phyloP scores from a whole-genome alignment of 2,113 vertebrate species.

The Chamaea fasciata region DNA sequence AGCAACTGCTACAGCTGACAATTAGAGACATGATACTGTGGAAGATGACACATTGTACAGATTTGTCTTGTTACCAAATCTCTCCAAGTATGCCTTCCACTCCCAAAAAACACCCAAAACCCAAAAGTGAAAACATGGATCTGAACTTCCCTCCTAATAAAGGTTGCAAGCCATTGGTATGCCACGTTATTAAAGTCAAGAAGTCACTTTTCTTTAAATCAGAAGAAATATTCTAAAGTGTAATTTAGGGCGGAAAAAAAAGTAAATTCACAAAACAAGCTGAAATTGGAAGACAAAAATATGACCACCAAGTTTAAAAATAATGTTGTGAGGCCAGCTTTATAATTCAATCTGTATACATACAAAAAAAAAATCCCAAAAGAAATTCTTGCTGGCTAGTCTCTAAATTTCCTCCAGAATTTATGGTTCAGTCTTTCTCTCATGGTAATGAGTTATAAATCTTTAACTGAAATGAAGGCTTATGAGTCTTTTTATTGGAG shows the following conservation, averaged over 20 bases:
- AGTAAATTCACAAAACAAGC: background rate
- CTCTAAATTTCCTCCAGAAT: background rate
- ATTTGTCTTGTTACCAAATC: background rate
- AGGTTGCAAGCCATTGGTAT: background rate
- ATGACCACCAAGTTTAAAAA: background rate
- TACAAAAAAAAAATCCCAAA: background rate
- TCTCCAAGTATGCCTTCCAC: background rate
- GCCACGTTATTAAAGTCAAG: background rate
- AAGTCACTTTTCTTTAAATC: background rate
- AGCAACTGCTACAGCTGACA: background rate
- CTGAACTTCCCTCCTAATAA: background rate
- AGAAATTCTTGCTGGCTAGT: background rate
- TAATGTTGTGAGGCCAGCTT: background rate
- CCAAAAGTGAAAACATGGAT: background rate
- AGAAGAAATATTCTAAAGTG: background rate
- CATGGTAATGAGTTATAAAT: background rate
- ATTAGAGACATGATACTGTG: background rate
- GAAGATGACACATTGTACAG: background rate
- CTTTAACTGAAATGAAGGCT: slow-evolving; percentile 1
- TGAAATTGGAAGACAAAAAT: background rate
- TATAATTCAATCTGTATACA: background rate
- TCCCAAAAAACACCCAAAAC: background rate
- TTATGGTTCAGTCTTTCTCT: background rate
- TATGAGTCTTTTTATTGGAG: slow-evolving; percentile 1
- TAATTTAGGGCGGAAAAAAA: background rate